Base-by-base conservation (phyloP, 2,888 invertebrate species). In the Punctoribates punctum region DNA sequence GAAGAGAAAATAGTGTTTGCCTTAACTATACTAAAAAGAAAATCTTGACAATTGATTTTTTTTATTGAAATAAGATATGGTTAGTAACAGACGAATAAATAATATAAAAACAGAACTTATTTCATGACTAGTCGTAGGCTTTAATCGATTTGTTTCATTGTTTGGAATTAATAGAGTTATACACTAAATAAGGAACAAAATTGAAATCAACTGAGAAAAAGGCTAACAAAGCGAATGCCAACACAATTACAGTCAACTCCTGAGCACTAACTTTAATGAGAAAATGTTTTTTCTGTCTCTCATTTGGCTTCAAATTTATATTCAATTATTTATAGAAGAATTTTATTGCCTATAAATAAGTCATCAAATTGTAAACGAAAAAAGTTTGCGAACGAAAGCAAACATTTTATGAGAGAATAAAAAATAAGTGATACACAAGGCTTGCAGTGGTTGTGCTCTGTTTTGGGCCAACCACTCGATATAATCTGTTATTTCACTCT, bases 111-210 rank as follows among this genome's bases (percentile, higher is more conserved):
- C 20, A 20, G 8, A 54, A 54, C 17, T 54, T 13, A 57, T 57
- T 57, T 57, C 57, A 25, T 57, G 57, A 20, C 23, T 57, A 9
- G 17, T 25, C 57, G 57, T 57, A 25, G 25, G 57, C 23, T 57
- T 57, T 57, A 57, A 57, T 57, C 57, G 57, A 57, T 57, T 57
- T 57, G 57, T 57, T 57, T 57, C 57, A 57, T 57, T 57, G 25
- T 25, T n/a, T 57, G 0, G 11, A 54, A 57, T 57, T 57, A 57
- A 57, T 57, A 57, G 25, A 57, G 57, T 25, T 57, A 57, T 57
- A 25, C 57, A 57, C 9, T n/a, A 57, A 25, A n/a, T 57, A 57
- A 48, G 11, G 11, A 15, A 17, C 17, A 48, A 13, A 11, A 48
- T 2, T 8, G 4, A 48, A 15, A 48, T 48, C 46, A 48, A 48